A percentile compares a stretch with the other conserved stretches of the same genome.
Conservation (phyloP, 2,797 vertebrate genomes). For the Coregonus ussuriensis region DNA sequence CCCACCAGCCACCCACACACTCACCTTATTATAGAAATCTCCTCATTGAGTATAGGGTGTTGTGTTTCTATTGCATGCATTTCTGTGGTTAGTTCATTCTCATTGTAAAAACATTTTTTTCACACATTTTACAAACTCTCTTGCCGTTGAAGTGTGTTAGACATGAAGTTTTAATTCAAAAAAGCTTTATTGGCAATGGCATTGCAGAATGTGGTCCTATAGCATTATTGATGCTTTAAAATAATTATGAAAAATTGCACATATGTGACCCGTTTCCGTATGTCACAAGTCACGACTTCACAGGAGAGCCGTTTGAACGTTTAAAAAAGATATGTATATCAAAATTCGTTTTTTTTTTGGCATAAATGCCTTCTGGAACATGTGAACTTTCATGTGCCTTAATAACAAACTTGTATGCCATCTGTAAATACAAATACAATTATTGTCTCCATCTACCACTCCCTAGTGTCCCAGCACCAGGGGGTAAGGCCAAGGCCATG, state of each 20-base stretch:
- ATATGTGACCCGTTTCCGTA: too few species aligned
- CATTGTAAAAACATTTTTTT: background rate
- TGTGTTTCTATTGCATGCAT: background rate
- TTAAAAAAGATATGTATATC: too few species aligned
- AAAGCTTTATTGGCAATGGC: too few species aligned
- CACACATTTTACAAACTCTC: background rate
- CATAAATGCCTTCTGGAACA: too few species aligned
- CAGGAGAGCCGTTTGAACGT: too few species aligned
- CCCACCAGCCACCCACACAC: background rate
- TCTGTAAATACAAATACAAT: too few species aligned
- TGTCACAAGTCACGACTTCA: too few species aligned
- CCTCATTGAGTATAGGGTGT: background rate
- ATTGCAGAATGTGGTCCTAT: background rate
- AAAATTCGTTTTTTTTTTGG: too few species aligned
- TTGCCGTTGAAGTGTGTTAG: background rate
- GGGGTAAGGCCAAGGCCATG: conserved; percentile 59
- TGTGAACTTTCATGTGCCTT: too few species aligned
- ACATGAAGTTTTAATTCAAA: too few species aligned
- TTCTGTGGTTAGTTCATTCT: background rate
- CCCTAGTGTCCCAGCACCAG: conserved; percentile 48
- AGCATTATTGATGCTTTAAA: background rate
- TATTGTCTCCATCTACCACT: background rate
- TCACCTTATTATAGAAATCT: background rate
- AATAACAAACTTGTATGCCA: too few species aligned
- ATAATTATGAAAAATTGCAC: background rate